These are phyloP conservation scores for Schizothorax lantsangensis DNA, from an alignment of 2,797 vertebrate genomes.

Conservation along the genomic window DNA sequence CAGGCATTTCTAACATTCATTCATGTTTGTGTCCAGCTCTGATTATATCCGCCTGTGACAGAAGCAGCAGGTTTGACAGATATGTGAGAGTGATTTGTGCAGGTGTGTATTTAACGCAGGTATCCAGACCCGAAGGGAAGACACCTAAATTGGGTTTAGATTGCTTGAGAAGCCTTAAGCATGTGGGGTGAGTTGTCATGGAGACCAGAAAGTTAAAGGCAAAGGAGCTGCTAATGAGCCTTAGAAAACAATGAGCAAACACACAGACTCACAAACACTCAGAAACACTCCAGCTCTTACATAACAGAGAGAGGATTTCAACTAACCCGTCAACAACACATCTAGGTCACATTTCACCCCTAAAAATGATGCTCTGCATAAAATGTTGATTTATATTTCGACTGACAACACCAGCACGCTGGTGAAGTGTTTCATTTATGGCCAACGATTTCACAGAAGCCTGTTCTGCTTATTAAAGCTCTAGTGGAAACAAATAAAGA, in stretches of 20 bases:
- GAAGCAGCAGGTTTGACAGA: not conserved
- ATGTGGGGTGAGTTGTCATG: slow-evolving; percentile 36
- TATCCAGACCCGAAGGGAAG: not conserved
- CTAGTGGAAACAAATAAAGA: not conserved
- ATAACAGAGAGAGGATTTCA: not conserved
- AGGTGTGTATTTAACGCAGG: slow-evolving; percentile 33
- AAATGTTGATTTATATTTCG: not conserved
- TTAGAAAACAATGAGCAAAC: not conserved
- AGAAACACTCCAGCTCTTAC: not conserved
- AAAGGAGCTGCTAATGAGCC: slow-evolving; percentile 46
- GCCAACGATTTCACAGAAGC: not conserved
- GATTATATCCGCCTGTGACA: not conserved
- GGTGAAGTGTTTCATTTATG: not conserved
- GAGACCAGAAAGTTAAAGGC: slow-evolving; percentile 36
- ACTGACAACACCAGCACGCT: not conserved
- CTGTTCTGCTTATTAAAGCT: not conserved
- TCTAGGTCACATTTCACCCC: not conserved
- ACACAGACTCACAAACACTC: not conserved
- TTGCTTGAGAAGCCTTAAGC: slow-evolving; percentile 31
- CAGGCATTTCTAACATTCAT: not conserved
- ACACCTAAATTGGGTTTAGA: slow-evolving; percentile 25
- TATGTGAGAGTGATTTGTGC: not conserved
- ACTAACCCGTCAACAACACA: not conserved
- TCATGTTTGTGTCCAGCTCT: not conserved
- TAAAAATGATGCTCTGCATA: not conserved